Percentiles rank a stretch among this genome's conserved stretches.
phyloP scores from a whole-genome alignment of 1,140 invertebrate genomes.

The Chironomus striatipennis region DNA sequence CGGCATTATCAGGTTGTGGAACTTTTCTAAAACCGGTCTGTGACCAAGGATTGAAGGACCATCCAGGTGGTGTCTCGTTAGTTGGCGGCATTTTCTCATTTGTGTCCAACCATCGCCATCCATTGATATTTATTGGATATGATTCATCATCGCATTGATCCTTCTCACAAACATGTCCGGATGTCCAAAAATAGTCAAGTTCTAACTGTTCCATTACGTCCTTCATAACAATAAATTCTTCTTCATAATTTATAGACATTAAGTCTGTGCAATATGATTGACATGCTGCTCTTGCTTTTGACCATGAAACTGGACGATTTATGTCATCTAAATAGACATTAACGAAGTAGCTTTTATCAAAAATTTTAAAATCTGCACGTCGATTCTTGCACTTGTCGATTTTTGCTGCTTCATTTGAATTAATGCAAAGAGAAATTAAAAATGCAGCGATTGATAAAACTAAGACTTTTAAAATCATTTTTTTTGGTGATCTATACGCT shows the following conservation, averaged over 20 bases:
- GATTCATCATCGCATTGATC: neutral
- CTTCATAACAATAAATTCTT: neutral
- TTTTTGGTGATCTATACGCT: too few species aligned
- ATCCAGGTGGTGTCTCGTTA: neutral
- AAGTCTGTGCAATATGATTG: neutral
- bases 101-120: neutral
- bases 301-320: neutral
- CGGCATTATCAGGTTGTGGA: constrained; percentile 14
- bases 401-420: too few species aligned
- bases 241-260: neutral
- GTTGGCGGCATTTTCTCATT: neutral
- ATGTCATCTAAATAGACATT: neutral
- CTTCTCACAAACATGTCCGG: neutral
- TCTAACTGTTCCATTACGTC: neutral
- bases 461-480: too few species aligned
- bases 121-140: neutral
- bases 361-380: neutral
- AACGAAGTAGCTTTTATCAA: neutral
- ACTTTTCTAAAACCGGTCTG: neutral
- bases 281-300: neutral
- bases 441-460: too few species aligned
- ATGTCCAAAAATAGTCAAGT: constrained; percentile 15
- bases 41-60: neutral
- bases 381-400: neutral
- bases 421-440: too few species aligned